Conservation (phyloP, 1,140 invertebrate genomes). For the Augochlora pura region DNA sequence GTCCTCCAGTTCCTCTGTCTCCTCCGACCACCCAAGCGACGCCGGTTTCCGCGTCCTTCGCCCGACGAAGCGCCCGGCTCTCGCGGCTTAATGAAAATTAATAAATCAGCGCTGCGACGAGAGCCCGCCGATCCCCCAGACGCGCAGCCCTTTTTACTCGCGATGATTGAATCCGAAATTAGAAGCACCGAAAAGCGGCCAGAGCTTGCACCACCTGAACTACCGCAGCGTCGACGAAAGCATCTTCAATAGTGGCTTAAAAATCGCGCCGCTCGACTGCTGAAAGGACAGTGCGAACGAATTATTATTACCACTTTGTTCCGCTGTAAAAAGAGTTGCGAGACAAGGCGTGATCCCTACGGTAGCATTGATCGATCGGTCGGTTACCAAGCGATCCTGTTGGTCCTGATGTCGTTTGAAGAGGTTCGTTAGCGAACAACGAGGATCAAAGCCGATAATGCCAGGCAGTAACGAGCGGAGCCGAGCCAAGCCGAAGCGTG, state of each 20-base stretch:
- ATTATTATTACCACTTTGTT: too few relatives aligned
- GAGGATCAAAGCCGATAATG: neutral
- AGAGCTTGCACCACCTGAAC: too few relatives aligned
- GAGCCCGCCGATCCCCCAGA: neutral
- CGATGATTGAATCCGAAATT: conserved; percentile 28
- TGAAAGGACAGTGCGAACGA: too few relatives aligned
- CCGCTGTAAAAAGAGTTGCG: too few relatives aligned
- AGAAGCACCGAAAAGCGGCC: too few relatives aligned
- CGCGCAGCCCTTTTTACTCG: neutral
- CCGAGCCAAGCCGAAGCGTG: neutral
- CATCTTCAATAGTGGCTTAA: too few relatives aligned
- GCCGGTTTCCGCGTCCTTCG: too few relatives aligned
- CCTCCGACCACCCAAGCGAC: neutral
- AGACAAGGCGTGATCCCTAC: too few relatives aligned
- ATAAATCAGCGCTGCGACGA: conserved; percentile 22
- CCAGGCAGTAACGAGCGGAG: too few relatives aligned
- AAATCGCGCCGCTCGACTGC: too few relatives aligned
- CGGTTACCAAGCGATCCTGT: neutral
- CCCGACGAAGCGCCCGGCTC: neutral
- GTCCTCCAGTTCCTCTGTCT: neutral
- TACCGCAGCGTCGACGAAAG: too few relatives aligned
- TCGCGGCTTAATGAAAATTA: conserved; percentile 36
- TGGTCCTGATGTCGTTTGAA: neutral
- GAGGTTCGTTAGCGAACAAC: neutral
- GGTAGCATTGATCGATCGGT: neutral